Base-by-base conservation (phyloP, 2,888 invertebrate genomes). In the Axea sp. region DNA sequence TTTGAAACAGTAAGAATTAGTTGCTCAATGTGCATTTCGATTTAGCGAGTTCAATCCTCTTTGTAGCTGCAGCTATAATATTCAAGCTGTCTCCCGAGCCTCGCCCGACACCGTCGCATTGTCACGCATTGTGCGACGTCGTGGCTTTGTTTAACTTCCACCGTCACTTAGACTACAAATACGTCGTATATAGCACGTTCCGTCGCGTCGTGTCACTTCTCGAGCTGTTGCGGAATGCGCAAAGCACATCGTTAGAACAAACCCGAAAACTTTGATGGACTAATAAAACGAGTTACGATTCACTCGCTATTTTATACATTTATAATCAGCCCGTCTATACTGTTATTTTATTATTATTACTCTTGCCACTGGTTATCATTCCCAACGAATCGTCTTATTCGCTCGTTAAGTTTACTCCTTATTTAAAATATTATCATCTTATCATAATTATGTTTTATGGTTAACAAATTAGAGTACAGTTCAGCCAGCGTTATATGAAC, bases 101-200 rank as follows among this genome's bases (percentile, higher is more conserved):
- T 59, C 60, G 53, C 26, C 24, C 55, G 22, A 55, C 41, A 30
- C 24, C 60, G 33, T 65, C 33, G 59, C 59, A 73, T 64, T 73
- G 68, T 73, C 64, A 73, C 62, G 64, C 64, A 68, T 68, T 73
- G 73, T 73, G 59, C 62, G 39, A 68, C 30, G 51, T 45, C 55
- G 39, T 45, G 68, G 68, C 73, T 68, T 73, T 73, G 73, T 68
- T 57, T 68, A 73, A 73, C 64, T 69, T 68, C 35, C 39, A 73
- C 51, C 64, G 68, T 57, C 64, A 74, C 74, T 74, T 74, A 74
- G 64, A 64, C 64, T 64, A 65, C 69, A 71, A 74, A 65, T 71
- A 45, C 71, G 51, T 67, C 55, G 53, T 45, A 68, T 57, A 51
- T 59, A 55, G 51, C 9, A 41, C 41, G 53, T 69, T 59, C 33